Conservation (phyloP, 2,888 invertebrate species). For the Cerastoderma edule region DNA sequence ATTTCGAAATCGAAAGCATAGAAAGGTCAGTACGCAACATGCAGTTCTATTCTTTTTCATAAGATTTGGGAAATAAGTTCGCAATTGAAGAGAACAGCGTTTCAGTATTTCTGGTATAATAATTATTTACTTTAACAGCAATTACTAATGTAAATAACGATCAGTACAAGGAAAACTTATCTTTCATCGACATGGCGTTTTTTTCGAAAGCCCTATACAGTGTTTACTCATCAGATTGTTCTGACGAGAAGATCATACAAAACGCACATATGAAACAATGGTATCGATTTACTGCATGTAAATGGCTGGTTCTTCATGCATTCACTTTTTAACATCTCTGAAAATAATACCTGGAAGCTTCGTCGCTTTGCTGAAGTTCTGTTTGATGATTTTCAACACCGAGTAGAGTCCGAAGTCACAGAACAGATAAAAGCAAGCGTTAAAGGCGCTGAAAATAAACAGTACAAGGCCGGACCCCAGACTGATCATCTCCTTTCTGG, state of each 20-base stretch:
- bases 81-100: neutral
- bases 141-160: too few relatives aligned
- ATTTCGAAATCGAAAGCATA: too few relatives aligned
- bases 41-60: too few relatives aligned
- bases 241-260: neutral
- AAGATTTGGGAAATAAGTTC: neutral
- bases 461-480: slow-evolving; percentile 86
- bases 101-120: neutral
- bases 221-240: too few relatives aligned
- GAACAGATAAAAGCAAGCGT: slow-evolving; percentile 89
- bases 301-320: neutral
- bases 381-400: slow-evolving; percentile 87
- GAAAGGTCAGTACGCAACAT: too few relatives aligned
- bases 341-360: slow-evolving; percentile 68
- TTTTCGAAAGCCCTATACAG: too few relatives aligned
- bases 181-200: too few relatives aligned
- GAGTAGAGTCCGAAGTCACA: slow-evolving; percentile 92
- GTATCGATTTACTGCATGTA: neutral
- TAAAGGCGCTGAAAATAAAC: slow-evolving; percentile 88
- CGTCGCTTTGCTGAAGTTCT: slow-evolving; percentile 83
- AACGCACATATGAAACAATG: neutral
- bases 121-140: too few relatives aligned
- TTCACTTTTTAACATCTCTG: neutral
- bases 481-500: slow-evolving; percentile 86
- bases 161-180: too few relatives aligned